phyloP scores from a whole-genome alignment of 2,113 vertebrate genomes.

The Crotalus horridus region DNA sequence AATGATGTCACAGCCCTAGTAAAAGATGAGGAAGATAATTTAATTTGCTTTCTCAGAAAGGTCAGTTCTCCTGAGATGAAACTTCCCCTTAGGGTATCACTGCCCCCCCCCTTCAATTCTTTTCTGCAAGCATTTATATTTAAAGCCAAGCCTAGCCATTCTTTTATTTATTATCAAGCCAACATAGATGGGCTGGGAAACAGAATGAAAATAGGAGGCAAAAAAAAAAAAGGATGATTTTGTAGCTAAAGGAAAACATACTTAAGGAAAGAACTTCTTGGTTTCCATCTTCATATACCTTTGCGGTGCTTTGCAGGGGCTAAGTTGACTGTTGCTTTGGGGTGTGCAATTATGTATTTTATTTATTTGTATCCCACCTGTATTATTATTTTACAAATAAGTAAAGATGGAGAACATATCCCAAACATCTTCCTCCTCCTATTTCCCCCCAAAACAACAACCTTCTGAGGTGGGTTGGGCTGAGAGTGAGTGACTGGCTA shows the following conservation, averaged over 20 bases:
- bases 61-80: conserved; percentile 74
- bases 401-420: no score
- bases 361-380: no score
- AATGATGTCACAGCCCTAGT: conserved; percentile 72
- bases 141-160: conserved; percentile 47
- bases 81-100: conserved; percentile 67
- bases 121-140: conserved; percentile 57
- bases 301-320: conserved; percentile 5
- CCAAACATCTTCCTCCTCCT: no score
- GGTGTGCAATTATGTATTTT: neutral
- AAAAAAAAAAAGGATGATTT: neutral
- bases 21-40: conserved; percentile 79
- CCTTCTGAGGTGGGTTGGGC: no score
- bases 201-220: neutral
- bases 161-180: neutral
- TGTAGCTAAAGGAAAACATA: no score
- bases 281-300: conserved; percentile 32
- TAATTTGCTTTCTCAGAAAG: conserved; percentile 77
- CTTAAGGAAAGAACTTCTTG: neutral
- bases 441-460: no score
- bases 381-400: no score
- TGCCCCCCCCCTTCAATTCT: conserved; percentile 40
- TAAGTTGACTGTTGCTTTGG: neutral
- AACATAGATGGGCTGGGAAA: conserved; percentile 4
- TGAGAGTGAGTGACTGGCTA: no score